Evolutionary conservation across 1,140 invertebrate genomes (phyloP).

Genomic region (Phthorimaea operculella): DNA sequence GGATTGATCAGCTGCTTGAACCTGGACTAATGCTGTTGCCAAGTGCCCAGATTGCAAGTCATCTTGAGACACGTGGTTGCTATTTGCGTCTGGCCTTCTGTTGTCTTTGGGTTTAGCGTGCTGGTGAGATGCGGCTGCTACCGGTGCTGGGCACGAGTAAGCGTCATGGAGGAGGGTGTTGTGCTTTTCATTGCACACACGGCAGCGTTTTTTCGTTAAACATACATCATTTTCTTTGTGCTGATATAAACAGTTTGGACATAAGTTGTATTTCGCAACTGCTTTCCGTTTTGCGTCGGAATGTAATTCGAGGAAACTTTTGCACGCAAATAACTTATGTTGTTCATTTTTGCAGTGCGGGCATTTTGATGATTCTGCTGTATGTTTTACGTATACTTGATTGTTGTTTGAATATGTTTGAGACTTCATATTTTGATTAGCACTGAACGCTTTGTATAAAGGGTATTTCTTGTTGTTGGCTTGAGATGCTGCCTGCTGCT

Average conservation of each 20-base stretch:
- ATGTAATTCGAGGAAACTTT: slow-evolving; percentile 1
- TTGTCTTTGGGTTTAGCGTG: too few species aligned
- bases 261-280: slow-evolving; percentile 12
- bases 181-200: slow-evolving; percentile 13
- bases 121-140: background rate
- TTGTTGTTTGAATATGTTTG: background rate
- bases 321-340: background rate
- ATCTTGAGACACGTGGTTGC: background rate
- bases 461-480: background rate
- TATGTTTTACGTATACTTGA: background rate
- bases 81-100: background rate
- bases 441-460: background rate
- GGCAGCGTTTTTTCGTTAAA: slow-evolving; percentile 14
- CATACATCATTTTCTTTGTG: slow-evolving; percentile 13
- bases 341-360: background rate
- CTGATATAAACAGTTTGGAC: slow-evolving; percentile 15
- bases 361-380: background rate
- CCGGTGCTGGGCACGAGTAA: background rate
- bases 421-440: slow-evolving; percentile 4
- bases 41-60: background rate
- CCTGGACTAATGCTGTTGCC: slow-evolving; percentile 5
- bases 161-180: slow-evolving; percentile 17
- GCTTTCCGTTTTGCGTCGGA: slow-evolving; percentile 5
- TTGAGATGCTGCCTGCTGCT: too few species aligned
- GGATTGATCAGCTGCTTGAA: slow-evolving; percentile 7